These are phyloP conservation scores for Drosophila sturtevanti DNA, from an alignment of 1,140 invertebrate species.

Conservation along the genomic window DNA sequence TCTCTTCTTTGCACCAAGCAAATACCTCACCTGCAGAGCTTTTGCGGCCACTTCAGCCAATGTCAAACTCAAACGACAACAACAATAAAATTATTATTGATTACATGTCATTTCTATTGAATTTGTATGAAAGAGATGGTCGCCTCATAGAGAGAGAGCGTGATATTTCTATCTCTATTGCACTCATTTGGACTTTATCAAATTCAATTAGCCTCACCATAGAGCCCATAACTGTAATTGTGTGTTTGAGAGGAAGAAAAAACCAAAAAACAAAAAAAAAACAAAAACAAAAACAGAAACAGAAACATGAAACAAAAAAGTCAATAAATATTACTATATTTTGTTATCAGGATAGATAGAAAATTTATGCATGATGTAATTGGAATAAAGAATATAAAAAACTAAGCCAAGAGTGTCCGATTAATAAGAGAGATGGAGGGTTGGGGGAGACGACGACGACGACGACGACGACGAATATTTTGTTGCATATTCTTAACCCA, in stretches of 20 bases:
- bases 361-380: conserved; percentile 59
- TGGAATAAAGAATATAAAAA: conserved; percentile 10
- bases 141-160: not conserved
- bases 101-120: conserved; percentile 70
- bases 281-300: not conserved
- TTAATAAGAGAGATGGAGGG: conserved; percentile 5
- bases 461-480: too few relatives aligned
- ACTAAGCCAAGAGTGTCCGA: conserved; percentile 9
- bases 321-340: conserved; percentile 34
- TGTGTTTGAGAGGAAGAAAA: conserved; percentile 30
- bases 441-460: too few relatives aligned
- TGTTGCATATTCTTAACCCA: conserved; percentile 68
- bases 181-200: conserved; percentile 31
- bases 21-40: not conserved
- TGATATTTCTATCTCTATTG: conserved; percentile 10
- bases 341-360: conserved; percentile 50
- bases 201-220: conserved; percentile 70
- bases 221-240: conserved; percentile 44
- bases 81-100: conserved; percentile 64
- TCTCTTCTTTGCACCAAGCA: not conserved
- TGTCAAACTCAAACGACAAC: conserved; percentile 47
- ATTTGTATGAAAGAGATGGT: conserved; percentile 26
- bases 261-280: conserved; percentile 12
- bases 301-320: not conserved
- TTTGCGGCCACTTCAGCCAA: conserved; percentile 30